Base-by-base conservation (phyloP, 2,888 invertebrate genomes). In the Pocota personata region DNA sequence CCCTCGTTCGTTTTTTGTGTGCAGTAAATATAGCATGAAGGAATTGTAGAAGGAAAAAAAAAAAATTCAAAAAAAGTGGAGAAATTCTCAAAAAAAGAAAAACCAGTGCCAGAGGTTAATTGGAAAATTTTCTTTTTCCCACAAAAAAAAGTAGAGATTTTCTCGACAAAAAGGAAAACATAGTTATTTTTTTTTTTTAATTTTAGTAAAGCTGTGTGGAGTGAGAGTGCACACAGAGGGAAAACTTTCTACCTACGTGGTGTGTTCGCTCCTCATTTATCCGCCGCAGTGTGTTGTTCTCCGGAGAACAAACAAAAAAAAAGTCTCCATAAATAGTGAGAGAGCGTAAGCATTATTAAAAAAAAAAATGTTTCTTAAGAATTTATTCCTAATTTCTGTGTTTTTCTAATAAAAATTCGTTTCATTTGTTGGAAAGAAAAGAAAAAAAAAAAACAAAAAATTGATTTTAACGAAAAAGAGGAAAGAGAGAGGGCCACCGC, bases 161-260 rank as follows among this genome's bases (percentile, higher is more conserved):
- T 50, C 19, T 30, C 8, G 24, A 16, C 14, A 24, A 14, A 16
- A 16, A 52, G 24, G 12, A 8, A 27, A 52, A 24, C 27, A 14
- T n/a, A 19, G 14, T 6, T 7, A 48, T 40, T 62, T 40, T 35
- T 40, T 6, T 16, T 66, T 48, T 67, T 35, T 43, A n/a, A n/a
- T 27, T 35, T 35, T 12, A 52, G 30, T 43, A 27, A 46, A 46
- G 46, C 14, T 50, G 30, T 52, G 52, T 52, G 50, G 67, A 77
- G 77, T 60, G 69, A 77, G 69, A 77, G 78, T 78, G 32, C 57
- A 71, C 75, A 80, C 62, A 75, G 67, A 78, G 57, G 50, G 46
- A 79, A 79, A 80, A 84, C 84, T 84, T 84, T 84, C 84, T 84
- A 80, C 64, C 80, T 84, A 84, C 84, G 84, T 84, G 84, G 84